A percentile compares a stretch with the other conserved stretches of the same genome.
phyloP scores from a whole-genome alignment of 2,888 invertebrate genomes.

The Cybosia mesomella region DNA sequence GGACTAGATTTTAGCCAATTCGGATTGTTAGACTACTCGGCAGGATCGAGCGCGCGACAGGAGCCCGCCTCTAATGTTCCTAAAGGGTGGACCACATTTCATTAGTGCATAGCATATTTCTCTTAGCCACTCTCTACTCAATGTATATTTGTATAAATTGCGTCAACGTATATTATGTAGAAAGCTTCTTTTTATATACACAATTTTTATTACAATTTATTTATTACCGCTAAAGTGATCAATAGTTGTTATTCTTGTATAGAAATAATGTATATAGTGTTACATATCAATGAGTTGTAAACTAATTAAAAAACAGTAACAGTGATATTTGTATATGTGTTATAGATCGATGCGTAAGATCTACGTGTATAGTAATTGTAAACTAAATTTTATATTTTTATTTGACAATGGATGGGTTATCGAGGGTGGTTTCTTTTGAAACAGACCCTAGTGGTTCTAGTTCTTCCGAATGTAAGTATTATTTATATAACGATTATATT shows the following conservation, averaged over 20 bases:
- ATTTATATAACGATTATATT: constrained; percentile 34
- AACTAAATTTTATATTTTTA: constrained; percentile 31
- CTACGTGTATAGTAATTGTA: constrained; percentile 46
- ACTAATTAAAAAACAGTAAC: constrained; percentile 48
- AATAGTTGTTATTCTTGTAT: constrained; percentile 52
- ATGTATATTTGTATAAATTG: constrained; percentile 61
- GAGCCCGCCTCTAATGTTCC: constrained; percentile 67
- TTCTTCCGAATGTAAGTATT: constrained; percentile 48
- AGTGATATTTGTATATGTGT: constrained; percentile 58
- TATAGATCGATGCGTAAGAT: constrained; percentile 37
- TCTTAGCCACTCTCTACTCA: constrained; percentile 35
- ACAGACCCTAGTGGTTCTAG: constrained; percentile 50
- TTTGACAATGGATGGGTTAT: constrained; percentile 36
- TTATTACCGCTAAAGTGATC: constrained; percentile 50
- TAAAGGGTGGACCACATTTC: constrained; percentile 81
- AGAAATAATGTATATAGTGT: constrained; percentile 71
- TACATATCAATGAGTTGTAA: constrained; percentile 74
- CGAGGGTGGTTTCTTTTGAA: constrained; percentile 45
- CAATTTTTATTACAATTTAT: constrained; percentile 59
- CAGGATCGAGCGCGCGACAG: constrained; percentile 61
- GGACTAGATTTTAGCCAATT: constrained; percentile 89
- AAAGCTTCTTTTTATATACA: constrained; percentile 55
- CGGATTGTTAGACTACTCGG: constrained; percentile 80
- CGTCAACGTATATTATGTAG: constrained; percentile 45
- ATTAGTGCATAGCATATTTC: constrained; percentile 56